Percentiles rank a stretch among this genome's conserved stretches.
Evolutionary conservation across 2,888 invertebrate species (phyloP).

Genomic region (Polietes domitor): DNA sequence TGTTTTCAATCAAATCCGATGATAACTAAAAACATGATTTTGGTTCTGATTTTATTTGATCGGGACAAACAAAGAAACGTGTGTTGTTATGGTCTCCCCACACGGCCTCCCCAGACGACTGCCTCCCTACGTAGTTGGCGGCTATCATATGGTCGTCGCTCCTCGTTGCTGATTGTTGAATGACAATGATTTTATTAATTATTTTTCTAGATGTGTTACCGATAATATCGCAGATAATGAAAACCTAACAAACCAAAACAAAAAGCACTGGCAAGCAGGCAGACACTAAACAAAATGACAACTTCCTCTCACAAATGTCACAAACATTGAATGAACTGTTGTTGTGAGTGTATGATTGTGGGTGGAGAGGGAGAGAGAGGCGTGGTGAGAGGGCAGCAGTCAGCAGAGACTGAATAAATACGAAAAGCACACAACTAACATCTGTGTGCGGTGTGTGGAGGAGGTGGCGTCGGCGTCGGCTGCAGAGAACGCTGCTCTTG

Average conservation of each 20-base stretch:
- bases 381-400: background rate
- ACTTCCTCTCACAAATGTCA: slow-evolving; percentile 56
- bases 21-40: background rate
- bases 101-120: no score
- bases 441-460: background rate
- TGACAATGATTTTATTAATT: slow-evolving; percentile 11
- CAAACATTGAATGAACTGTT: slow-evolving; percentile 10
- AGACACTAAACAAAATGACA: slow-evolving; percentile 44
- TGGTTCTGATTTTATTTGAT: no score
- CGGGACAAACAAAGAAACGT: no score
- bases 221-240: slow-evolving; percentile 32
- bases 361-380: background rate
- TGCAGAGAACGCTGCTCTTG: background rate
- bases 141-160: no score
- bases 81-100: no score
- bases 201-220: background rate
- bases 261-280: background rate
- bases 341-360: background rate
- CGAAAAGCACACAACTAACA: slow-evolving; percentile 5
- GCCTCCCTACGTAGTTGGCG: no score
- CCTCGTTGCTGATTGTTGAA: no score
- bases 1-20: background rate
- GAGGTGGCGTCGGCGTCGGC: slow-evolving; percentile 19
- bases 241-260: background rate
- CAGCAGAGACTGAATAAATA: background rate